A percentile compares a stretch with the other conserved stretches of the same genome.
phyloP scores from a whole-genome alignment of 1,140 invertebrate species.

The Pseudomyrmex pallidus region DNA sequence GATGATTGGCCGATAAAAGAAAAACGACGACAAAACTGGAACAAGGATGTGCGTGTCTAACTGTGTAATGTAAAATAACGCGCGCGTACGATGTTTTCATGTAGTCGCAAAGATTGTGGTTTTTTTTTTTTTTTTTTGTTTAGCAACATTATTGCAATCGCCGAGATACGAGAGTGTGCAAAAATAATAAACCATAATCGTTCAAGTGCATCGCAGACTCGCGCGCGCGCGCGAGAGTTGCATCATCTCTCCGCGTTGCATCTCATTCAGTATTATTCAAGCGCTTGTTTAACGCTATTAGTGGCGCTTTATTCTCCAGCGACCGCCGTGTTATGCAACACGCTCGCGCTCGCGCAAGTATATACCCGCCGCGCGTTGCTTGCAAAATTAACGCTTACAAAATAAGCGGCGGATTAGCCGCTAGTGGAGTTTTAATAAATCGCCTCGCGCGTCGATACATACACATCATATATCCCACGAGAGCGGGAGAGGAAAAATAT shows the following conservation, averaged over 20 bases:
- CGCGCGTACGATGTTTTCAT: background rate
- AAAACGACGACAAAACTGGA: constrained; percentile 35
- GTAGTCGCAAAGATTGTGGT: background rate
- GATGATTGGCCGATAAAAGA: constrained; percentile 27
- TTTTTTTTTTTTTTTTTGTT: too few relatives aligned
- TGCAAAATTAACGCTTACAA: constrained; percentile 53
- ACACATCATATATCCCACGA: background rate
- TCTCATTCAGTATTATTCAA: constrained; percentile 53
- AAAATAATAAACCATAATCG: constrained; percentile 44
- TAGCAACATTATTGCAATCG: too few relatives aligned
- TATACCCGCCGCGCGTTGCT: background rate
- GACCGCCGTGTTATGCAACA: constrained; percentile 26
- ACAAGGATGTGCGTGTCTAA: constrained; percentile 41
- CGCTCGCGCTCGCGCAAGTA: background rate
- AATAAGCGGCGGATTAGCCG: constrained; percentile 53
- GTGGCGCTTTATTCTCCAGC: constrained; percentile 29
- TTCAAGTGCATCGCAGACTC: background rate
- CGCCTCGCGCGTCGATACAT: background rate
- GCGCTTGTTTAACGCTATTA: constrained; percentile 49
- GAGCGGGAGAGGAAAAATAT: too few relatives aligned
- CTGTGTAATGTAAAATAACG: constrained; percentile 1
- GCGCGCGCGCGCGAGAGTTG: constrained; percentile 11
- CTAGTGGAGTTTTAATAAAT: constrained; percentile 57
- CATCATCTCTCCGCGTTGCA: constrained; percentile 33
- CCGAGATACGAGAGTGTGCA: too few relatives aligned